Conservation (phyloP, 2,888 invertebrate species). For the Thymelicus acteon region DNA sequence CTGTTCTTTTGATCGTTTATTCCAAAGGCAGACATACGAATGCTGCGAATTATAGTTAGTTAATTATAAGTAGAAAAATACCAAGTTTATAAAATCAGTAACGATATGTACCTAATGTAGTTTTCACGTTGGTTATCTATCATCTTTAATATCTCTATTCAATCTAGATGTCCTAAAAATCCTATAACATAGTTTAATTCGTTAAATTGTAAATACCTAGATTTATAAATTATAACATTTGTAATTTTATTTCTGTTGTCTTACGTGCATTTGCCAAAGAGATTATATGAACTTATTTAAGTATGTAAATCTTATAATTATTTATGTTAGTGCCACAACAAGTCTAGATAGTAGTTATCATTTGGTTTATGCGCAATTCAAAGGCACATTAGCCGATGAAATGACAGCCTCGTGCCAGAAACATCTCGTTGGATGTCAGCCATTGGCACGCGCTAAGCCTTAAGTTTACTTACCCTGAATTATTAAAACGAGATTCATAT, state of each 20-base stretch:
- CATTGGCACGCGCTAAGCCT: constrained; percentile 3
- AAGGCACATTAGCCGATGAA: constrained; percentile 22
- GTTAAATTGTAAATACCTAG: background rate
- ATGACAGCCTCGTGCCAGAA: constrained; percentile 21
- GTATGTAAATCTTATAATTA: background rate
- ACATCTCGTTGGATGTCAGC: constrained; percentile 4
- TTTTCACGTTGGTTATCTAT: background rate
- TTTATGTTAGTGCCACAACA: background rate
- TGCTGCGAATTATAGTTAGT: no score
- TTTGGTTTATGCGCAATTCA: constrained; percentile 13
- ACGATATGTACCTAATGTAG: background rate
- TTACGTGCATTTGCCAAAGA: background rate
- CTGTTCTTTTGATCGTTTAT: no score
- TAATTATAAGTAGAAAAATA: no score
- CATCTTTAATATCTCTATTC: background rate
- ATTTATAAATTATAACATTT: background rate
- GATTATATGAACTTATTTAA: background rate
- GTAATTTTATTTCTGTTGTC: background rate
- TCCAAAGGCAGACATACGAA: no score
- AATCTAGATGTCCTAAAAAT: background rate
- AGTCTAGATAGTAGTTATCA: constrained; percentile 2
- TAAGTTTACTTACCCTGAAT: constrained; percentile 11
- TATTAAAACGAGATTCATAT: background rate
- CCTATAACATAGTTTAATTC: background rate
- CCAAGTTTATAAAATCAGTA: background rate